These are phyloP conservation scores for Drosophila emarginata DNA, from an alignment of 2,888 invertebrate genomes.

Conservation along the genomic window DNA sequence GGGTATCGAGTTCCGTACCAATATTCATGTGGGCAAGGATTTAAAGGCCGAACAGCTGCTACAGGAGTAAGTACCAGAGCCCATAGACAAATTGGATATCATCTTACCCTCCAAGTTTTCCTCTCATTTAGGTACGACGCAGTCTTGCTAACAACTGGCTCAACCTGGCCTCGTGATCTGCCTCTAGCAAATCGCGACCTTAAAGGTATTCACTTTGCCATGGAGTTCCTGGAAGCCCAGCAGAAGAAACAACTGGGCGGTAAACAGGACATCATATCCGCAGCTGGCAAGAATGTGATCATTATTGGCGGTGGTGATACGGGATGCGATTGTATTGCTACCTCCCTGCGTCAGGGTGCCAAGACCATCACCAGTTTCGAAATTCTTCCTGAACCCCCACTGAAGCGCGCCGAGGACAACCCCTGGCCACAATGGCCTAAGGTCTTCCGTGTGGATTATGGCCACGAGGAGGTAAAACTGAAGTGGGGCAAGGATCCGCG, in stretches of 20 bases:
- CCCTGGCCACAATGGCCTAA: constrained; percentile 99
- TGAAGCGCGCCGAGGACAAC: constrained; percentile 91
- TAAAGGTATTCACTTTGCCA: constrained; percentile 97
- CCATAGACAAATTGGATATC: neutral
- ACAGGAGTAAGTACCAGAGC: constrained; percentile 83
- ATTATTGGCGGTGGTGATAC: constrained; percentile 95
- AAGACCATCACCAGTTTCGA: constrained; percentile 95
- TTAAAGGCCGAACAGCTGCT: constrained; percentile 89
- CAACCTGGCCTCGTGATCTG: constrained; percentile 97
- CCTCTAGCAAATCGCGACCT: constrained; percentile 93
- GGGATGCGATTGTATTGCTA: constrained; percentile 99
- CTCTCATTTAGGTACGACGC: constrained; percentile 88
- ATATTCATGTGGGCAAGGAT: constrained; percentile 95
- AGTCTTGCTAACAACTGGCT: constrained; percentile 94
- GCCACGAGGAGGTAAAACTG: constrained; percentile 97
- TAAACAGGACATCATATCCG: constrained; percentile 86
- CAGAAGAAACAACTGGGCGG: constrained; percentile 95
- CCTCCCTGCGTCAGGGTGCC: constrained; percentile 96
- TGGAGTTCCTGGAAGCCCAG: constrained; percentile 98
- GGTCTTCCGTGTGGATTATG: constrained; percentile 98
- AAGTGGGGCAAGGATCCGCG: constrained; percentile 96
- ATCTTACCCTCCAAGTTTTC: neutral
- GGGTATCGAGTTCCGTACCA: constrained; percentile 94
- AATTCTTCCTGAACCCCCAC: constrained; percentile 96
- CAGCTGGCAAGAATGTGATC: constrained; percentile 96